phyloP scores from a whole-genome alignment of 2,797 vertebrate genomes.

The Anguilla obscura region DNA sequence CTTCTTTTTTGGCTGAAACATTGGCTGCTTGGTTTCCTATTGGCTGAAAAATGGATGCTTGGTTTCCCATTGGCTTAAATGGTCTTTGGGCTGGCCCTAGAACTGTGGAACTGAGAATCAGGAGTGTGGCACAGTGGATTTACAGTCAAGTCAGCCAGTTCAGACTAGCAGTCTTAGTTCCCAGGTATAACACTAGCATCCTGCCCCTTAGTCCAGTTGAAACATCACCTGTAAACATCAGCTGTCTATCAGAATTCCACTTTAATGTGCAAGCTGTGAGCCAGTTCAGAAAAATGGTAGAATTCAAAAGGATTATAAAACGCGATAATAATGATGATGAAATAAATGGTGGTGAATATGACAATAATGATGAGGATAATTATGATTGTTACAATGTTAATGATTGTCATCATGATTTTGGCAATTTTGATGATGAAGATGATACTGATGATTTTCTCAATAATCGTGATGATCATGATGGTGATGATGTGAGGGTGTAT shows the following conservation, averaged over 20 bases:
- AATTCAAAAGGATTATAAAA: too few species aligned
- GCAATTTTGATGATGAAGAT: too few species aligned
- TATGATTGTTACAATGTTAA: not conserved
- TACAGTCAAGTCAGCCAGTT: not conserved
- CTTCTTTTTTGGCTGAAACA: not conserved
- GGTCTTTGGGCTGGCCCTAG: not conserved
- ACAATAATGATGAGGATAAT: not conserved
- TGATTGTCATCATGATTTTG: not conserved
- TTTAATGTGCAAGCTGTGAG: too few species aligned
- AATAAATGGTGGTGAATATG: too few species aligned
- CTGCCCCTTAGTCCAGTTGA: too few species aligned
- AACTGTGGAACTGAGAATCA: not conserved
- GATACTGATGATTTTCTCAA: too few species aligned
- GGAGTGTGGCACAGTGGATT: not conserved
- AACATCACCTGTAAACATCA: too few species aligned
- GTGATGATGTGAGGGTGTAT: too few species aligned
- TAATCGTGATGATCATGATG: too few species aligned
- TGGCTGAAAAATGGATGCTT: not conserved
- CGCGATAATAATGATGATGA: too few species aligned
- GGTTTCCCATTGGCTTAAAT: not conserved
- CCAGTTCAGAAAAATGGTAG: too few species aligned
- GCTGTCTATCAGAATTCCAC: too few species aligned
- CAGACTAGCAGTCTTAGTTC: not conserved
- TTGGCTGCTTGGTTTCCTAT: not conserved
- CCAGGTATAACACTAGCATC: not conserved